Percentiles rank a stretch among this genome's conserved stretches.
phyloP scores from a whole-genome alignment of 2,797 vertebrate genomes.

The Orientallactaga sibirica region DNA sequence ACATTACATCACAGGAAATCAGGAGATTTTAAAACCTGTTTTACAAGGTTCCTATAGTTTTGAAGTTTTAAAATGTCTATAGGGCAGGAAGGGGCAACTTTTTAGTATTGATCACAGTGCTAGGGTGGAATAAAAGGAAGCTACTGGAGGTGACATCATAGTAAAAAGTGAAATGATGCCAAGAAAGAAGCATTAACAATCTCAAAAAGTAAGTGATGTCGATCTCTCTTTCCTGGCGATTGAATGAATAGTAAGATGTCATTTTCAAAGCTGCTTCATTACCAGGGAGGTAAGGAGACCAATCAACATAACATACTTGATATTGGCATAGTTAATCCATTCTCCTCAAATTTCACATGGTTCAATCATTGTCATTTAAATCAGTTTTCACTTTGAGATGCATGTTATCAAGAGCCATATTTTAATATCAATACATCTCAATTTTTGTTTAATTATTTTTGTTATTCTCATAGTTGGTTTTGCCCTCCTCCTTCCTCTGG shows the following conservation, averaged over 20 bases:
- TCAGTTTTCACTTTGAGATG: conserved; percentile 37
- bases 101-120: conserved; percentile 62
- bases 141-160: conserved; percentile 35
- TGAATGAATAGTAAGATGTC: conserved; percentile 58
- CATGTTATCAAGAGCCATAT: conserved; percentile 4
- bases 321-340: conserved; percentile 79
- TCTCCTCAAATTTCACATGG: conserved; percentile 72
- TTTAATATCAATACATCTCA: conserved; percentile 27
- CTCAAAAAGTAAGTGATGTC: conserved; percentile 51
- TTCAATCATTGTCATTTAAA: conserved; percentile 72
- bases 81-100: conserved; percentile 57
- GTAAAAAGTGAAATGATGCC: conserved; percentile 65
- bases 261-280: conserved; percentile 68
- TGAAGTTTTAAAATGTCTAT: conserved; percentile 63
- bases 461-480: conserved; percentile 35
- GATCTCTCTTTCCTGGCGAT: conserved; percentile 55
- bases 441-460: conserved; percentile 53
- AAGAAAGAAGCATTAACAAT: conserved; percentile 54
- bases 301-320: conserved; percentile 72
- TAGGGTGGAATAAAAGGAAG: conserved; percentile 1
- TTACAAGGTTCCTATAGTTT: conserved; percentile 61
- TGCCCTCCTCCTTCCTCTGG: neutral
- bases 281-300: conserved; percentile 63
- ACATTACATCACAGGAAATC: conserved; percentile 21
- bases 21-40: conserved; percentile 56